These are phyloP conservation scores for Ormyrus rosae DNA, from an alignment of 2,888 invertebrate species.

Conservation along the genomic window DNA sequence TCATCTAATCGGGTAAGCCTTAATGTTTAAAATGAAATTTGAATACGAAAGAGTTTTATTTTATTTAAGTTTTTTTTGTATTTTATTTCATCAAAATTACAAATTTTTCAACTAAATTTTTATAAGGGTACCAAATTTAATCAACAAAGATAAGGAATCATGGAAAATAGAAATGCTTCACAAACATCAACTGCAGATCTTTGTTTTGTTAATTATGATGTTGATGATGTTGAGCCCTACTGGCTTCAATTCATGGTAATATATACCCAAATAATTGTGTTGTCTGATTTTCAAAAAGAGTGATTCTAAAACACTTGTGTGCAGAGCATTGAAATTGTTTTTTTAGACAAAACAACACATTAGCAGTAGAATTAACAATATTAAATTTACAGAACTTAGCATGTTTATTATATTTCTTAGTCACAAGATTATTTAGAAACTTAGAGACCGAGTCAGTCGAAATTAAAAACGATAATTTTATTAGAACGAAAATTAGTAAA, in stretches of 20 bases:
- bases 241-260: slow-evolving; percentile 58
- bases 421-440: slow-evolving; percentile 18
- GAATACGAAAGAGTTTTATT: background rate
- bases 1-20: slow-evolving; percentile 70
- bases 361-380: slow-evolving; percentile 29
- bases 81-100: slow-evolving; percentile 13
- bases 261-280: slow-evolving; percentile 6
- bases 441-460: background rate
- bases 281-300: slow-evolving; percentile 29
- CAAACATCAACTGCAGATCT: slow-evolving; percentile 46
- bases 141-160: slow-evolving; percentile 46
- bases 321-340: slow-evolving; percentile 17
- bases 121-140: slow-evolving; percentile 45
- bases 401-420: slow-evolving; percentile 22
- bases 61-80: slow-evolving; percentile 2
- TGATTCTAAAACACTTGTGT: slow-evolving; percentile 31
- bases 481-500: too few relatives aligned
- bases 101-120: slow-evolving; percentile 32
- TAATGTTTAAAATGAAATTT: background rate
- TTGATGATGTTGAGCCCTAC: slow-evolving; percentile 57
- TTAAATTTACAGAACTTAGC: slow-evolving; percentile 15
- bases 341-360: slow-evolving; percentile 1
- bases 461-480: too few relatives aligned
- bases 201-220: slow-evolving; percentile 56
- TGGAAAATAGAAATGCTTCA: slow-evolving; percentile 54